Percentiles rank a stretch among this genome's conserved stretches.
phyloP scores from a whole-genome alignment of 2,113 vertebrate species.

The Takifugu bimaculatus region DNA sequence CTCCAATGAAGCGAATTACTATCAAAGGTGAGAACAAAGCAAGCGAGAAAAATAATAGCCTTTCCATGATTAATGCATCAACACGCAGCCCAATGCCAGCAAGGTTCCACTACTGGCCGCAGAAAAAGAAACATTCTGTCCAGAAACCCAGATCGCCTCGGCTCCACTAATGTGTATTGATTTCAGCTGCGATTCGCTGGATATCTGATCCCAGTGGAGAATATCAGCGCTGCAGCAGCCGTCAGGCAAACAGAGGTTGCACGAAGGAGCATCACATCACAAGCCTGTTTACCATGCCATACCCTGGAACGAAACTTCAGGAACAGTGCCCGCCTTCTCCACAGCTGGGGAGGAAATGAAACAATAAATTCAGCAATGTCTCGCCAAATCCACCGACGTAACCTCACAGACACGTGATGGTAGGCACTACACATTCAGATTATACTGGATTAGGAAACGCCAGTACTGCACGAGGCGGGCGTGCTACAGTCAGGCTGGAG shows the following conservation, averaged over 20 bases:
- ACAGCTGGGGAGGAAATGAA: conserved; percentile 70
- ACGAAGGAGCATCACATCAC: conserved; percentile 51
- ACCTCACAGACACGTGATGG: conserved; percentile 3
- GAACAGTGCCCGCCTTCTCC: conserved; percentile 74
- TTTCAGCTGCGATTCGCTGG: conserved; percentile 8
- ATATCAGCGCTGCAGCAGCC: conserved; percentile 11
- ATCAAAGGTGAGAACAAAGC: conserved; percentile 62
- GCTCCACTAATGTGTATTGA: conserved; percentile 26
- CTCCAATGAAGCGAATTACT: conserved; percentile 36
- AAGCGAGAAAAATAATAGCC: conserved; percentile 8
- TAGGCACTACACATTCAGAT: conserved; percentile 7
- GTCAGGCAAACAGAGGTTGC: conserved; percentile 34
- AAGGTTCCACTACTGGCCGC: conserved; percentile 41
- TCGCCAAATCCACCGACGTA: conserved; percentile 8
- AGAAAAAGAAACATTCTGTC: conserved; percentile 31
- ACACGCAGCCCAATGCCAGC: conserved; percentile 15
- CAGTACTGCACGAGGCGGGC: not conserved
- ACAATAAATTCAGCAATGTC: conserved; percentile 23
- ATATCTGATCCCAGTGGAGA: conserved; percentile 5
- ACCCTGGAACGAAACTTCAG: conserved; percentile 78
- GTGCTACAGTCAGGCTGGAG: not conserved
- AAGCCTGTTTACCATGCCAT: conserved; percentile 73
- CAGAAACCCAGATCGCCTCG: conserved; percentile 18
- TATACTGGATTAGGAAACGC: conserved; percentile 5
- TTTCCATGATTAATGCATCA: conserved; percentile 35